Base-by-base conservation (phyloP, 2,113 vertebrate genomes). In the Peromyscus californicus region DNA sequence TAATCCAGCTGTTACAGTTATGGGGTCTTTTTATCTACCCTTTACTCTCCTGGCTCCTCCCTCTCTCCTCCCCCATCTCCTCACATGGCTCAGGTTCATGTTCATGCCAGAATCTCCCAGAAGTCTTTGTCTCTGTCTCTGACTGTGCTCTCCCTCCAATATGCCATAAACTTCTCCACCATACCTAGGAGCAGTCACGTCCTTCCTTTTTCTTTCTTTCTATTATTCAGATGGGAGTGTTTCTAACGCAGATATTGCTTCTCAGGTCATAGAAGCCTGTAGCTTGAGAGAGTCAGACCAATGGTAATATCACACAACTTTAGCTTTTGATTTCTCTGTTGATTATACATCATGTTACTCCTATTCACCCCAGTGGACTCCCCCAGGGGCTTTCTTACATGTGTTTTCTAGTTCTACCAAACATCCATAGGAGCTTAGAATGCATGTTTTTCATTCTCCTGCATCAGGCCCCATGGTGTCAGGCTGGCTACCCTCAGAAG, bases 321-420 rank as follows among this genome's bases (percentile, higher is more conserved):
- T 51, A 85, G 31, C 59, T 83, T 97, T 84, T 82, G 63, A 93
- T 96, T 75, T 69, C 42, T 94, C 51, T 91, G 85, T n/a, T 21
- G 87, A 1, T 74, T 87, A 33, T 9, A 87, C 54, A 88, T 6
- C 19, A 2, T 22, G 51, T 74, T 31, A 19, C 80, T 29, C 17
- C 39, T n/a, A 8, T 33, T 5, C 3, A 24, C 22, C 63, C 29
- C 21, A 31, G 54, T 0, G 0, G 51, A 70, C 65, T 80, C 39
- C 70, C 22, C 82, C 5, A 31, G 59, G 39, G 17, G 29, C 31
- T 54, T 17, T 29, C 11, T 15, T 26, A 6, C 10, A 2, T 12
- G 17, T 45, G 67, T 54, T 92, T 31, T 15, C 51, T n/a, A 15
- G 42, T 91, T 97, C 92, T 87, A 6, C 39, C 7, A 4, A 0